Percentiles rank a stretch among this genome's conserved stretches.
phyloP scores from a whole-genome alignment of 2,797 vertebrate species.

The Sphenopsis melanotis region DNA sequence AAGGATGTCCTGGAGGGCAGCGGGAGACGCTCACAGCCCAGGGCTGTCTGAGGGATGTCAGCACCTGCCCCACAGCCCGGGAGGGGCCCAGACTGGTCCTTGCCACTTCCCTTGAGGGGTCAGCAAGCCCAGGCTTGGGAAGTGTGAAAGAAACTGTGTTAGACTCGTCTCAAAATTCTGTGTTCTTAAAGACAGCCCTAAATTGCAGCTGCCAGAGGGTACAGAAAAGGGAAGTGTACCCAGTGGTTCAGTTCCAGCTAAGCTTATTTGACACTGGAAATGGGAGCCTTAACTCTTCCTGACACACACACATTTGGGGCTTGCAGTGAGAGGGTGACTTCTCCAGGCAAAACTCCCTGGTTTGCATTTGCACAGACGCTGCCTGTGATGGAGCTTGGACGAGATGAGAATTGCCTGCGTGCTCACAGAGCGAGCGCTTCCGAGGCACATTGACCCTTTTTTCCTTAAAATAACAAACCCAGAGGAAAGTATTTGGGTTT shows the following conservation, averaged over 20 bases:
- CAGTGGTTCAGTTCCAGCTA: not conserved
- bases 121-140: not conserved
- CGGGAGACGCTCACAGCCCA: accelerated
- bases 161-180: not conserved
- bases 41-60: accelerated
- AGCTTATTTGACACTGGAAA: not conserved
- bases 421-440: not conserved
- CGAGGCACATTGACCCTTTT: not conserved
- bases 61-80: not conserved
- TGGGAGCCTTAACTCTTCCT: not conserved
- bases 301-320: not conserved
- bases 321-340: not conserved
- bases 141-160: not conserved
- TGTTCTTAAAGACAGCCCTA: not conserved
- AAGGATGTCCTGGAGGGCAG: not conserved
- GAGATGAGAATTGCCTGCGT: not conserved
- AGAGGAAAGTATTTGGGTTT: not conserved
- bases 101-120: not conserved
- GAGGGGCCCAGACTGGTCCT: not conserved
- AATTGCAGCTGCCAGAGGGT: accelerated
- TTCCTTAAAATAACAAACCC: conserved; percentile 44
- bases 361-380: not conserved
- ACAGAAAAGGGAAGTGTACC: not conserved
- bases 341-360: not conserved
- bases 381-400: not conserved